These are phyloP conservation scores for Criorhina ranunculi DNA, from an alignment of 2,888 invertebrate genomes.

Conservation along the genomic window DNA sequence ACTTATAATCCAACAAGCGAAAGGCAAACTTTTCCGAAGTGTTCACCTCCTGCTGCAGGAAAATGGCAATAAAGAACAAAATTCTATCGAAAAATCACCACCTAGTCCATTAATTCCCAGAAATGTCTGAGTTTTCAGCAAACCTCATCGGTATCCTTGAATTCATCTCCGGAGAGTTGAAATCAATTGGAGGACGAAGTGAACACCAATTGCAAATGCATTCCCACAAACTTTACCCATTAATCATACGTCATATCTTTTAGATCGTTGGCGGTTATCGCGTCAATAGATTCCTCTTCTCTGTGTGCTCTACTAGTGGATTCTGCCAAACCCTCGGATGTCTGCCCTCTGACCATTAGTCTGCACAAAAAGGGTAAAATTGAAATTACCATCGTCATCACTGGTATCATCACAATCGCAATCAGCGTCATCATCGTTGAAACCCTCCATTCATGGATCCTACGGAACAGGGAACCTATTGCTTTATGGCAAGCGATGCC, in stretches of 20 bases:
- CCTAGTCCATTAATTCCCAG: slow-evolving; percentile 44
- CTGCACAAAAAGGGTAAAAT: slow-evolving; percentile 55
- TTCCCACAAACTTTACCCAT: slow-evolving; percentile 69
- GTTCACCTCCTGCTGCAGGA: slow-evolving; percentile 41
- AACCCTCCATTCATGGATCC: slow-evolving; percentile 60
- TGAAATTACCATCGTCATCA: slow-evolving; percentile 74
- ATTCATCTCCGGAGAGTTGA: slow-evolving; percentile 57
- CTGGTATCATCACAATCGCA: slow-evolving; percentile 66
- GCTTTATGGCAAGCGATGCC: slow-evolving; percentile 59
- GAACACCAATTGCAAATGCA: slow-evolving; percentile 66
- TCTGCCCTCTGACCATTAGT: slow-evolving; percentile 45
- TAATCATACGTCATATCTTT: slow-evolving; percentile 71
- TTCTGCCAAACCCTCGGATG: slow-evolving; percentile 12
- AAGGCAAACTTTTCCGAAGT: slow-evolving; percentile 37
- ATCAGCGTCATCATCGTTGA: slow-evolving; percentile 62
- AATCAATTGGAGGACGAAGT: slow-evolving; percentile 43
- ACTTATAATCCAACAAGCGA: slow-evolving; percentile 49
- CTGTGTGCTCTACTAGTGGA: slow-evolving; percentile 10
- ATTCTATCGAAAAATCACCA: slow-evolving; percentile 41
- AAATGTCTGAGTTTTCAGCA: slow-evolving; percentile 58
- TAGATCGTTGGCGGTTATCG: slow-evolving; percentile 70
- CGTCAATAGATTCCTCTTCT: slow-evolving; percentile 58
- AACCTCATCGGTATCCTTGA: slow-evolving; percentile 67
- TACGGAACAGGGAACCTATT: slow-evolving; percentile 67
- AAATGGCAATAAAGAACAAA: slow-evolving; percentile 41